A percentile compares a stretch with the other conserved stretches of the same genome.
These are phyloP conservation scores for Peromyscus maniculatus DNA, from an alignment of 2,113 vertebrate species.

Conservation along the genomic window DNA sequence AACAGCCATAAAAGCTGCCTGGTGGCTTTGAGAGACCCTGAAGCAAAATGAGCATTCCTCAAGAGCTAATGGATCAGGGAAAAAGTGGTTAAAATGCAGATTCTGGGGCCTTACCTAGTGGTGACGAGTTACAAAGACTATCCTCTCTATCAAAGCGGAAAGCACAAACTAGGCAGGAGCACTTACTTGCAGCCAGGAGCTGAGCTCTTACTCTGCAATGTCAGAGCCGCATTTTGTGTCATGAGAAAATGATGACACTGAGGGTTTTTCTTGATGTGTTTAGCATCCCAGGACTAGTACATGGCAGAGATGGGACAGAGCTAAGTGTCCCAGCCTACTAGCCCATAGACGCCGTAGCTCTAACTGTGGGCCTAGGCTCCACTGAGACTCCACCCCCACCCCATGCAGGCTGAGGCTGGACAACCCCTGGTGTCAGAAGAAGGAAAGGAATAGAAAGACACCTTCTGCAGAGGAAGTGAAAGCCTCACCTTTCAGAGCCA, in stretches of 20 bases:
- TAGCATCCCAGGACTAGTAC: not conserved
- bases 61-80: not conserved
- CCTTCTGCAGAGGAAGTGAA: not conserved
- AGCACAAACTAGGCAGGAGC: too few relatives aligned
- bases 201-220: not conserved
- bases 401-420: not conserved
- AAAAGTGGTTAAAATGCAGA: not conserved
- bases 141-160: not conserved
- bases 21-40: not conserved
- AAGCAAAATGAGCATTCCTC: not conserved
- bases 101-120: not conserved
- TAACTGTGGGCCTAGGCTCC: not conserved
- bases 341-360: not conserved
- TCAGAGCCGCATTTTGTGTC: not conserved
- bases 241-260: not conserved
- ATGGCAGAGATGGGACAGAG: not conserved
- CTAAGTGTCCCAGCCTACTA: too few relatives aligned
- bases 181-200: not conserved
- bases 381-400: not conserved
- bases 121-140: not conserved
- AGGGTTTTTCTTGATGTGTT: not conserved
- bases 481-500: not conserved
- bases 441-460: not conserved
- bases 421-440: not conserved
- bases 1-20: not conserved